A percentile compares a stretch with the other conserved stretches of the same genome.
These are phyloP conservation scores for Drosophila nebulosa DNA, from an alignment of 1,140 invertebrate genomes.

Conservation along the genomic window DNA sequence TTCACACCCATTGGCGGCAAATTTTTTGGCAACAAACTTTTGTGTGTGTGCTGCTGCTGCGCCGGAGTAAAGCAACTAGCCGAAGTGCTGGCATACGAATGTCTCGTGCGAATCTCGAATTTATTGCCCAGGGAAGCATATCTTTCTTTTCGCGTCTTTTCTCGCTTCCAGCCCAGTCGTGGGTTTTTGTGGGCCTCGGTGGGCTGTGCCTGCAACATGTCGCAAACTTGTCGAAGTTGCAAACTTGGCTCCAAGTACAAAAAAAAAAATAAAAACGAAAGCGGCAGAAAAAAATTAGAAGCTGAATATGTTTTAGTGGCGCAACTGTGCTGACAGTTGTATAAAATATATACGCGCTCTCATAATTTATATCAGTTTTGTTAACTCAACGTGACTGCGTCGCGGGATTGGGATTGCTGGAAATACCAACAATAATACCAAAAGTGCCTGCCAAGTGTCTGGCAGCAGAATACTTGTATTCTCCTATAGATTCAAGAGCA, in stretches of 20 bases:
- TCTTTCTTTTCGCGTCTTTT: conserved; percentile 46
- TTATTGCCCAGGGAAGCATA: conserved; percentile 77
- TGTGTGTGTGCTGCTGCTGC: conserved; percentile 23
- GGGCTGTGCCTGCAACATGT: conserved; percentile 64
- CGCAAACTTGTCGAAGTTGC: conserved; percentile 59
- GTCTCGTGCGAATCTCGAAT: conserved; percentile 49
- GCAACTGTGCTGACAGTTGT: conserved; percentile 70
- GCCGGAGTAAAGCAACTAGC: conserved; percentile 26
- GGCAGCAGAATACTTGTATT: background rate
- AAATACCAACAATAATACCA: background rate
- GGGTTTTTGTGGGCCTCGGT: background rate
- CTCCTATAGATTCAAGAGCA: conserved; percentile 30
- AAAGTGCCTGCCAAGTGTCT: conserved; percentile 38
- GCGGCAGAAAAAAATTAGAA: too few species aligned
- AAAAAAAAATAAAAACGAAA: too few species aligned
- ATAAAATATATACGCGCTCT: conserved; percentile 73
- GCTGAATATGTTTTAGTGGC: conserved; percentile 72
- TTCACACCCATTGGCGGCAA: conserved; percentile 74
- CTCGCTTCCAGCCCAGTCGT: background rate
- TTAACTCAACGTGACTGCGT: conserved; percentile 74
- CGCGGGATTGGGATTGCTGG: conserved; percentile 22
- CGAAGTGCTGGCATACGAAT: conserved; percentile 29
- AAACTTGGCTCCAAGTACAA: conserved; percentile 26
- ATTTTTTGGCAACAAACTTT: conserved; percentile 78
- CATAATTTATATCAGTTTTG: conserved; percentile 78